Base-by-base conservation (phyloP, 2,797 vertebrate genomes). In the Rhynchotus rufescens region DNA sequence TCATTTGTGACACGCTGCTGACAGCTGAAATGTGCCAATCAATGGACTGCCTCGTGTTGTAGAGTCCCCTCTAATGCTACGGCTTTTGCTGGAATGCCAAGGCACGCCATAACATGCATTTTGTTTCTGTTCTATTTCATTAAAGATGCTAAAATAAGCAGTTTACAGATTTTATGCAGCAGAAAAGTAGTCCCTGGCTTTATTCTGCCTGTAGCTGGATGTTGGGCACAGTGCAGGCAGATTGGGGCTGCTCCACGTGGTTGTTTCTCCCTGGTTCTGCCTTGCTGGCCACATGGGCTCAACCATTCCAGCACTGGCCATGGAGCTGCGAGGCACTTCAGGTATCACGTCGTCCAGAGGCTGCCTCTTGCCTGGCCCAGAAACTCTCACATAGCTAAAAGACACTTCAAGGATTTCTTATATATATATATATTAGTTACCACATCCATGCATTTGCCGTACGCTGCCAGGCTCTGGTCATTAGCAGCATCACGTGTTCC, bases 121-220 rank as follows among this genome's bases (percentile, higher is more conserved):
- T 90, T 78, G 74, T 90, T 80, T 94, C 87, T 89, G 75, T 79
- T 93, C 66, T 60, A 15, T 34, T 81, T 90, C 60, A 20, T 71
- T 73, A 79, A 68, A 71, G 75, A 86, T 56, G 84, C 62, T 91
- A 73, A 94, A 95, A 92, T 69, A 91, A 92, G 73, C 73, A 88
- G 54, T 36, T 73, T 42, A 38, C 30, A 5, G 19, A 60, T 51
- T 95, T 89, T 86, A 80, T 83, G 83, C 38, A 86, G 83, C 83
- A 92, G 91, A 92, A 95, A 92, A 95, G 32, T 42, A 91, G 66
- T 9, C 69, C 86, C 69, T 92, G 80, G 15, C 74, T 92, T 89
- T 15, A 60, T 40, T 44, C 77, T 14, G 45, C 16, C 61, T 34
- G 36, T 83, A n/a, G 68, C 51, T 88, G 80, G 12, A 9, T 10